Percentiles rank a stretch among this genome's conserved stretches.
These are phyloP conservation scores for Oscheius sp. DNA, from an alignment of 2,888 invertebrate species.

Conservation along the genomic window DNA sequence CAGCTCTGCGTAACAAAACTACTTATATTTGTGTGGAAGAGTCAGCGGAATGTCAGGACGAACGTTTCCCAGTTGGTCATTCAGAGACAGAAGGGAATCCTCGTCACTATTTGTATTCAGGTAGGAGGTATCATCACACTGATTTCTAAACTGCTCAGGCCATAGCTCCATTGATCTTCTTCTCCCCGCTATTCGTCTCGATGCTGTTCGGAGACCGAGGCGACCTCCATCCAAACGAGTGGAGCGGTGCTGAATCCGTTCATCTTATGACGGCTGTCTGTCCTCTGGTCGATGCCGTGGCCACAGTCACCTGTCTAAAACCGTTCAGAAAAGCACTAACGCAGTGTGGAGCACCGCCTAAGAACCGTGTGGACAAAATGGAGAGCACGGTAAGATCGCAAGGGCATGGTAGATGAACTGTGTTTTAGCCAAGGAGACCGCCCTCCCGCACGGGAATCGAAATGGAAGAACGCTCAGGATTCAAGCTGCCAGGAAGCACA, in stretches of 20 bases:
- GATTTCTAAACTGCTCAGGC: slow-evolving; percentile 5
- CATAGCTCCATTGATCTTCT: slow-evolving; percentile 27
- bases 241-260: slow-evolving; percentile 9
- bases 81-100: slow-evolving; percentile 33
- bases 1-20: slow-evolving; percentile 26
- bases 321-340: slow-evolving; percentile 20
- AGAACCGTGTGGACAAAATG: not conserved
- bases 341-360: slow-evolving; percentile 4
- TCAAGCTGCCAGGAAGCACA: slow-evolving; percentile 21
- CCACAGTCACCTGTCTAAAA: slow-evolving; percentile 28
- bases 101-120: slow-evolving; percentile 31
- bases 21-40: slow-evolving; percentile 5
- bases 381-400: not conserved
- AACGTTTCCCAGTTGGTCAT: slow-evolving; percentile 31
- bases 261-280: slow-evolving; percentile 20
- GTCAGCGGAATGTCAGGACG: slow-evolving; percentile 13
- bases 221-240: slow-evolving; percentile 15
- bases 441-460: not conserved
- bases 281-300: slow-evolving; percentile 30
- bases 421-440: slow-evolving; percentile 7
- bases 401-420: not conserved
- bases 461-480: not conserved
- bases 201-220: slow-evolving; percentile 5
- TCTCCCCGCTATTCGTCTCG: slow-evolving; percentile 26
- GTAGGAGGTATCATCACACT: not conserved